Conservation (phyloP, 2,888 invertebrate genomes). For the Lochmaea crataegi region DNA sequence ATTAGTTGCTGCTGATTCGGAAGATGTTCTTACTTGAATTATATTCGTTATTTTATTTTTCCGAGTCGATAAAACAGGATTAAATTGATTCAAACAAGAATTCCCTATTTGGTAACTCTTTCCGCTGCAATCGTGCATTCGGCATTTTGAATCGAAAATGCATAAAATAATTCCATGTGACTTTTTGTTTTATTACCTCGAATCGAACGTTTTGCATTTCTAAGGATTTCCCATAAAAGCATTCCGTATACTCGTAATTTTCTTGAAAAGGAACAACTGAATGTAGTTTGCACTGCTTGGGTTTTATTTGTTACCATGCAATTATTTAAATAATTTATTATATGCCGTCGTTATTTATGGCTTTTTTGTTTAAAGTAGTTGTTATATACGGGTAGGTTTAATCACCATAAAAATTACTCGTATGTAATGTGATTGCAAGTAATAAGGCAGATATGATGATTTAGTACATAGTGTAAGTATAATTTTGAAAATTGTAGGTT, state of each 20-base stretch:
- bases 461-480: neutral
- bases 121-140: neutral
- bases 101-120: neutral
- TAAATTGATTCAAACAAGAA: neutral
- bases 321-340: conserved; percentile 4
- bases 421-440: neutral
- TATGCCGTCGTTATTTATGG: neutral
- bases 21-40: no score
- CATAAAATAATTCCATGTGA: neutral
- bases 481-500: neutral
- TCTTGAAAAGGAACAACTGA: neutral
- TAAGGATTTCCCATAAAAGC: conserved; percentile 7
- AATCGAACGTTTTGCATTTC: neutral
- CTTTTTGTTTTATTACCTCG: neutral
- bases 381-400: neutral
- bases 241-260: neutral
- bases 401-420: neutral
- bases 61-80: neutral
- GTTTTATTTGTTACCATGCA: neutral
- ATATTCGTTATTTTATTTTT: neutral
- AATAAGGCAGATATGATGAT: neutral
- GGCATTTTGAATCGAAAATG: neutral
- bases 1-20: no score
- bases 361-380: neutral
- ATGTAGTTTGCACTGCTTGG: neutral